Percentiles rank a stretch among this genome's conserved stretches.
These are phyloP conservation scores for Bujurquina vittata DNA, from an alignment of 2,113 vertebrate genomes.

Conservation along the genomic window DNA sequence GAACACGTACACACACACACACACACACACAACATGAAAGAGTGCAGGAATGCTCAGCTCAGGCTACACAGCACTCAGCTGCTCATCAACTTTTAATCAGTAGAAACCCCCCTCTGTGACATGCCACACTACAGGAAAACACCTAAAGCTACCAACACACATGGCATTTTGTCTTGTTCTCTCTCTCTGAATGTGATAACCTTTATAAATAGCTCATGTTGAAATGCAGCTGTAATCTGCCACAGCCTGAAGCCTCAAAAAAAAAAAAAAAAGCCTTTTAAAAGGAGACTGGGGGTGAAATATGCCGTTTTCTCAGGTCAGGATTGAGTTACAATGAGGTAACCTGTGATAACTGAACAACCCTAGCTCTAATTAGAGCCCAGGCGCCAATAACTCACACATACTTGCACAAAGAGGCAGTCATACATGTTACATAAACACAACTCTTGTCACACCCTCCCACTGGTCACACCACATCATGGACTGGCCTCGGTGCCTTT, in stretches of 20 bases:
- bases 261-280: not conserved
- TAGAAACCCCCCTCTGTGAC: slow-evolving; percentile 59
- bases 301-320: slow-evolving; percentile 19
- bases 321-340: slow-evolving; percentile 50
- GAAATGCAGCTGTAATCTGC: slow-evolving; percentile 31
- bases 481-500: slow-evolving; percentile 2
- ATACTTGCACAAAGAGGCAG: slow-evolving; percentile 7
- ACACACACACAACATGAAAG: slow-evolving; percentile 28
- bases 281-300: slow-evolving; percentile 3
- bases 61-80: slow-evolving; percentile 63
- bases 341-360: slow-evolving; percentile 53
- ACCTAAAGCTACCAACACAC: slow-evolving; percentile 49
- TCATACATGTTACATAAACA: slow-evolving; percentile 44
- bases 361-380: slow-evolving; percentile 57
- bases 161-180: not conserved
- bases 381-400: slow-evolving; percentile 8
- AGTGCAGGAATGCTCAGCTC: slow-evolving; percentile 69
- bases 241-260: slow-evolving; percentile 5
- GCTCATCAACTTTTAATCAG: slow-evolving; percentile 77
- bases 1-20: slow-evolving; percentile 5
- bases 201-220: slow-evolving; percentile 38
- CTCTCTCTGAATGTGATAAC: slow-evolving; percentile 5
- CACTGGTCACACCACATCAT: slow-evolving; percentile 26
- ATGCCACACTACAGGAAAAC: slow-evolving; percentile 53
- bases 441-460: not conserved